Conservation (phyloP, 1,140 invertebrate genomes). For the Apis laboriosa region DNA sequence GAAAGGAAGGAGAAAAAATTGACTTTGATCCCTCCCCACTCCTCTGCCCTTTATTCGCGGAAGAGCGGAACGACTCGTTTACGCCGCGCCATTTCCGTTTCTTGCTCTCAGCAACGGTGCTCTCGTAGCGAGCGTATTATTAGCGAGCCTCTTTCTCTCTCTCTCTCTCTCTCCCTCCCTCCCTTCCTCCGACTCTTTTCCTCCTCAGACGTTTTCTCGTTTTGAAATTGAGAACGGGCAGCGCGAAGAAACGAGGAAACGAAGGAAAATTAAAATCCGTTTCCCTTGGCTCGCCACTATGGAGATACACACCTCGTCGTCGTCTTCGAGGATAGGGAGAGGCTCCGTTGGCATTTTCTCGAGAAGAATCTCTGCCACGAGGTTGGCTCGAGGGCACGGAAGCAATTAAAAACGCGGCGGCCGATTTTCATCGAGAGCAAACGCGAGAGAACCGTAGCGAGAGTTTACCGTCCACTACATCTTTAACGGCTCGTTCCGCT, state of each 20-base stretch:
- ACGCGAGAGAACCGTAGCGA: neutral
- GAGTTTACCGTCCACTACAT: slow-evolving; percentile 29
- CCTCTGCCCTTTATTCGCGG: slow-evolving; percentile 16
- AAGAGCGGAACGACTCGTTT: slow-evolving; percentile 58
- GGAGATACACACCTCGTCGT: too few species aligned
- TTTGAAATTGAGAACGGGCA: neutral
- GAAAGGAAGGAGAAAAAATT: neutral
- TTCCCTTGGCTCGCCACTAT: slow-evolving; percentile 2
- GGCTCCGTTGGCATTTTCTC: neutral
- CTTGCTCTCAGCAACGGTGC: slow-evolving; percentile 37
- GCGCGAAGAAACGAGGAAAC: neutral
- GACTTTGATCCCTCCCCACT: slow-evolving; percentile 30
- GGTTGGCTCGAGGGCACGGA: neutral
- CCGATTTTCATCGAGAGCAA: slow-evolving; percentile 18
- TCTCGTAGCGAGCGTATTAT: slow-evolving; percentile 29
- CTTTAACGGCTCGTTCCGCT: slow-evolving; percentile 20
- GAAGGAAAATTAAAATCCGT: slow-evolving; percentile 36
- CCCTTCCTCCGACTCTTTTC: too few species aligned
- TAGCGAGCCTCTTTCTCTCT: neutral
- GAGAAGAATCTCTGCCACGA: too few species aligned
- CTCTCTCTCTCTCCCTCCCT: too few species aligned
- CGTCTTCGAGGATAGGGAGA: too few species aligned
- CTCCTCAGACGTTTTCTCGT: neutral
- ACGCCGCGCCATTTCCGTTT: slow-evolving; percentile 51
- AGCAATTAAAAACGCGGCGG: slow-evolving; percentile 1